These are phyloP conservation scores for Tichodroma muraria DNA, from an alignment of 2,113 vertebrate species.

Conservation along the genomic window DNA sequence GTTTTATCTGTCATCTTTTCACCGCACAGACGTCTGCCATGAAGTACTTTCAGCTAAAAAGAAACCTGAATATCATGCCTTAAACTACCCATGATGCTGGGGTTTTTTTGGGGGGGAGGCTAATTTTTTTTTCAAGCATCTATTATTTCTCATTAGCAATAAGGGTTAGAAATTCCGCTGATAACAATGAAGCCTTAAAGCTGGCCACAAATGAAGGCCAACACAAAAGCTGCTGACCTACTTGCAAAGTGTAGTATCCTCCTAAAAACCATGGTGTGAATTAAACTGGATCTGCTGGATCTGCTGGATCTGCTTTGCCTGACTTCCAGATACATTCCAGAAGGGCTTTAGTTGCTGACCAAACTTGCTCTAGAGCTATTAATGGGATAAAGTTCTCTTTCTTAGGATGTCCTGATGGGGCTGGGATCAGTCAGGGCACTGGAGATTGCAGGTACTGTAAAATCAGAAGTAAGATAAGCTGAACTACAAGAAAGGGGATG, in stretches of 20 bases:
- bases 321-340: background rate
- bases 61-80: background rate
- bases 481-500: background rate
- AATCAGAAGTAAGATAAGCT: background rate
- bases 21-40: background rate
- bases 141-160: background rate
- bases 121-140: background rate
- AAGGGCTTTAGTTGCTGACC: background rate
- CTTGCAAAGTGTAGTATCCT: background rate
- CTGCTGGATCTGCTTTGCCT: background rate
- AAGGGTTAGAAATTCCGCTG: background rate
- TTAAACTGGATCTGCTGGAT: background rate
- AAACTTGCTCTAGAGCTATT: background rate
- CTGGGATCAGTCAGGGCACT: background rate
- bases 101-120: accelerated
- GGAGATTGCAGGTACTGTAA: background rate
- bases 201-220: background rate
- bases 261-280: background rate
- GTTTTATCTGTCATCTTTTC: background rate
- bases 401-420: too few relatives aligned
- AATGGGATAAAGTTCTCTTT: background rate
- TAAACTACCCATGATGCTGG: background rate
- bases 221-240: background rate
- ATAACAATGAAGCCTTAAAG: background rate
- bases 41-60: background rate